Evolutionary conservation across 2,888 invertebrate genomes (phyloP).

Genomic region (Piscicola geometra): DNA sequence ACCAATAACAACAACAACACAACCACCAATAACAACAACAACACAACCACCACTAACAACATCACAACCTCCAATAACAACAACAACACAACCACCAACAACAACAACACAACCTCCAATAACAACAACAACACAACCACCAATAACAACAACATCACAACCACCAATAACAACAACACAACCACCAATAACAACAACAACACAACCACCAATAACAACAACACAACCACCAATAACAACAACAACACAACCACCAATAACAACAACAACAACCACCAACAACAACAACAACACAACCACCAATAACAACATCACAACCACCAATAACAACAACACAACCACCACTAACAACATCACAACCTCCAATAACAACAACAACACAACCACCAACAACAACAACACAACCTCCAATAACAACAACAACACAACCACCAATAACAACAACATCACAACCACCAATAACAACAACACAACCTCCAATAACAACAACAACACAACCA

Average conservation of each 20-base stretch:
- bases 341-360: too few species aligned
- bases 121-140: too few species aligned
- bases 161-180: neutral
- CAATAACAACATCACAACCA: neutral
- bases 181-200: neutral
- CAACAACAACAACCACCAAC: neutral
- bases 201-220: too few species aligned
- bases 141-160: neutral
- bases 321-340: too few species aligned
- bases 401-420: too few species aligned
- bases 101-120: neutral
- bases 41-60: neutral
- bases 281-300: conserved; percentile 6
- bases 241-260: neutral
- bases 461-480: too few species aligned
- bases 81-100: neutral
- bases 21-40: neutral
- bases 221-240: neutral
- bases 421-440: too few species aligned
- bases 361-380: neutral
- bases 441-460: too few species aligned
- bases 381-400: neutral
- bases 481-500: neutral
- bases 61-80: neutral
- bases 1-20: neutral